Percentiles rank a stretch among this genome's conserved stretches.
These are phyloP conservation scores for Anisognathus igniventris DNA, from an alignment of 2,797 vertebrate genomes.

Conservation along the genomic window DNA sequence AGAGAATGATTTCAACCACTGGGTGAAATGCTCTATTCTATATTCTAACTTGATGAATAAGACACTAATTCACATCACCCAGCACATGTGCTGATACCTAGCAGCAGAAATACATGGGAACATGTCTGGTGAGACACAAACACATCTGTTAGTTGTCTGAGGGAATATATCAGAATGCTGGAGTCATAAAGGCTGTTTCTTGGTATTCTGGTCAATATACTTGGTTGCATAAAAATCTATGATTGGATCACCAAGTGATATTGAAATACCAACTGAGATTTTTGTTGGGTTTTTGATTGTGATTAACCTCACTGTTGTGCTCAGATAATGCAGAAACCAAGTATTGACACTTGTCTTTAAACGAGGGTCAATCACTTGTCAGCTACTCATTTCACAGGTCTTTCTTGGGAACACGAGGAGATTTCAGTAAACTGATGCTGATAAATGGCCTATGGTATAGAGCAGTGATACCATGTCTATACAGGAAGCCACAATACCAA, in stretches of 20 bases:
- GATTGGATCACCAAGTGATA: not conserved
- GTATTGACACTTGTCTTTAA: not conserved
- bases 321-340: not conserved
- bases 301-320: not conserved
- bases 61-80: not conserved
- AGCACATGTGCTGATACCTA: not conserved
- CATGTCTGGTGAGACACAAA: fast-evolving
- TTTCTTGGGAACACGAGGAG: not conserved
- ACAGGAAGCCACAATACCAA: not conserved
- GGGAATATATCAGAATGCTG: not conserved
- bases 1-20: not conserved
- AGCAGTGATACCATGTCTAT: not conserved
- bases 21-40: not conserved
- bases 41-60: not conserved
- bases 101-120: not conserved
- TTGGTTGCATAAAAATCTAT: not conserved
- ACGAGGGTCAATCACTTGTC: not conserved
- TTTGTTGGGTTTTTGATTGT: not conserved
- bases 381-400: not conserved
- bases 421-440: not conserved
- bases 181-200: not conserved
- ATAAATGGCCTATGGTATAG: not conserved
- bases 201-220: not conserved
- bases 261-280: not conserved
- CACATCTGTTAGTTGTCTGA: fast-evolving